Evolutionary conservation across 2,113 vertebrate species (phyloP).

Genomic region (Epinephelus lanceolatus): DNA sequence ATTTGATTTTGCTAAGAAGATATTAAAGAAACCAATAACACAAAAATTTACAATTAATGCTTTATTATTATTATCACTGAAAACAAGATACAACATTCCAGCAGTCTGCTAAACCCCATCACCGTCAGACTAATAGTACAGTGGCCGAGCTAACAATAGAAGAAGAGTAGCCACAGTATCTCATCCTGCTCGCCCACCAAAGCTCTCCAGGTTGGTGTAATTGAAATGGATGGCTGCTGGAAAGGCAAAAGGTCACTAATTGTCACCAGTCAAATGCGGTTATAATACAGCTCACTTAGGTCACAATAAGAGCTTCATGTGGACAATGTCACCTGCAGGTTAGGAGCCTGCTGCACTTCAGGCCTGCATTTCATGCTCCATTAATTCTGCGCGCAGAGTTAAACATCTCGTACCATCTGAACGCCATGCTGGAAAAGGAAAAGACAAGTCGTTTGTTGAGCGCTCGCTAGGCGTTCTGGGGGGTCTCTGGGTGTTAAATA

Average conservation of each 20-base stretch:
- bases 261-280: slow-evolving; percentile 84
- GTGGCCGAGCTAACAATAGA: neutral
- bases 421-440: slow-evolving; percentile 31
- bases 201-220: slow-evolving; percentile 62
- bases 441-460: slow-evolving; percentile 66
- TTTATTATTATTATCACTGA: neutral
- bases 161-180: slow-evolving; percentile 42
- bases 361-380: slow-evolving; percentile 78
- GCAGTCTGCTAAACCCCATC: neutral
- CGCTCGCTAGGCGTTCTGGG: slow-evolving; percentile 45
- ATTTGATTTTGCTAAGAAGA: neutral
- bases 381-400: slow-evolving; percentile 75
- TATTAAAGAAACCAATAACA: neutral
- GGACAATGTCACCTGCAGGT: slow-evolving; percentile 77
- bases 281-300: slow-evolving; percentile 75
- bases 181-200: slow-evolving; percentile 38
- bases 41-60: slow-evolving; percentile 3
- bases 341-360: slow-evolving; percentile 77
- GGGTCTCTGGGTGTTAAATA: slow-evolving; percentile 52
- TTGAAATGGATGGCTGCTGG: slow-evolving; percentile 80
- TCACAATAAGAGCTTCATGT: slow-evolving; percentile 72
- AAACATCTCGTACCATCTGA: slow-evolving; percentile 67
- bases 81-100: neutral
- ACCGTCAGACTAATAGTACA: neutral
- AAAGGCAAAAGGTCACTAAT: slow-evolving; percentile 84